Base-by-base conservation (phyloP, 2,888 invertebrate species). In the Meandrusa payeni region DNA sequence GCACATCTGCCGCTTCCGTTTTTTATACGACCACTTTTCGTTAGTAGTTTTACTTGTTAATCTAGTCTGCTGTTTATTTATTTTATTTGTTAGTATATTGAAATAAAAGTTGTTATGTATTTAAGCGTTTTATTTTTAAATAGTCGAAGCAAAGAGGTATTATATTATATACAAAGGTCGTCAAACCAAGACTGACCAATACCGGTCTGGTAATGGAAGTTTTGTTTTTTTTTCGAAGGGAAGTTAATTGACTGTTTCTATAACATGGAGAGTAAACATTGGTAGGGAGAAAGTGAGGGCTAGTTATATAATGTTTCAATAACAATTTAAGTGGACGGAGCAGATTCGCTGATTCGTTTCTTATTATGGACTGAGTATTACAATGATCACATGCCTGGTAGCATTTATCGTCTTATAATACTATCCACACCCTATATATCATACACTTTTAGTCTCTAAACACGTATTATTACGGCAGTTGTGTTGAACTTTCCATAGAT, bases 321-420 rank as follows among this genome's bases (percentile, higher is more conserved):
- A 61, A 64, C 57, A 60, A 59, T 64, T 59, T 66, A 45, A 65
- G 51, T 82, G 85, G 85, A 85, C 85, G 85, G 85, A 85, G 73
- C 68, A 57, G 47, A 68, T 76, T 82, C 75, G 77, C 65, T 76
- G 76, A 64, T 34, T 45, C n/a, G 24, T 45, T 39, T 33, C 11
- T 26, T 63, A 56, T 57, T 58, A 54, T 48, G 59, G 57, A 55
- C 56, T 66, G 24, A 36, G 38, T 32, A 20, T 31, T 27, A 27
- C 20, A 33, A 44, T 39, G 24, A 44, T 33, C 63, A 63, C 26
- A 47, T 51, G 47, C 52, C 50, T 54, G 59, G 59, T 64, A 63
- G 60, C 58, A 55, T 20, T 13, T 26, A 33, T 23, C 3, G 13
- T 19, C 28, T 19, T 33, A 19, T 11, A 33, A 22, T 28, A 17